Evolutionary conservation across 2,888 invertebrate genomes (phyloP), one percentile per base, ranked within the genome.

Genomic region (Tuberolachnus salignus): DNA sequence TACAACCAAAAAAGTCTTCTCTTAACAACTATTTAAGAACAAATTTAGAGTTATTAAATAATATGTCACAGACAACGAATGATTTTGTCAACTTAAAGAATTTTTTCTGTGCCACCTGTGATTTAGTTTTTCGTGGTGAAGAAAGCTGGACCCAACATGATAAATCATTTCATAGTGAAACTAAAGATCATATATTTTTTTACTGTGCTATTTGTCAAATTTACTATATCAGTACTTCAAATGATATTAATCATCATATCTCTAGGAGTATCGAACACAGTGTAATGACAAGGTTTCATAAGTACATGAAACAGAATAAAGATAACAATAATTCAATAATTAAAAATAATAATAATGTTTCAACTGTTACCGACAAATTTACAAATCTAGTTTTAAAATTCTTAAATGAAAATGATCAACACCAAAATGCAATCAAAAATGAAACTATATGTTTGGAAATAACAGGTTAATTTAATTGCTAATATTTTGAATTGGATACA

Each of bases 191-290:
- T n/a, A 13, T 13, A 3, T 21, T 69, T 2, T 69, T 69, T 61
- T 69, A 59, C 51, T 78, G 78, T 51, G 21, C 51, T 10, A 11
- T 69, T 42, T 78, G 78, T 78, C 21, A 10, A 11, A 51, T 61
- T 49, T 78, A 67, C n/a, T 10, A 42, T 2, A 49, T 51, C 0
- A 49, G 34, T 49, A 21, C n/a, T 57, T 46, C 23, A 1, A 16
- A n/a, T 19, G 14, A n/a, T 13, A 10, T 1, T 8, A 66, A 19
- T 6, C 11, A 42, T 0, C 34, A 57, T 14, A n/a, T 13, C 10
- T 13, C n/a, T 19, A 1, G n/a, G 21, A 21, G 34, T 21, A 1
- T 21, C 3, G 78, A 78, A 69, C 78, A 78, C 13, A 13, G 1
- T 21, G 23, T 69, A 16, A 78, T 78, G 78, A 0, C 42, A 21